Conservation (phyloP, 2,113 vertebrate species). For the Lepus europaeus region DNA sequence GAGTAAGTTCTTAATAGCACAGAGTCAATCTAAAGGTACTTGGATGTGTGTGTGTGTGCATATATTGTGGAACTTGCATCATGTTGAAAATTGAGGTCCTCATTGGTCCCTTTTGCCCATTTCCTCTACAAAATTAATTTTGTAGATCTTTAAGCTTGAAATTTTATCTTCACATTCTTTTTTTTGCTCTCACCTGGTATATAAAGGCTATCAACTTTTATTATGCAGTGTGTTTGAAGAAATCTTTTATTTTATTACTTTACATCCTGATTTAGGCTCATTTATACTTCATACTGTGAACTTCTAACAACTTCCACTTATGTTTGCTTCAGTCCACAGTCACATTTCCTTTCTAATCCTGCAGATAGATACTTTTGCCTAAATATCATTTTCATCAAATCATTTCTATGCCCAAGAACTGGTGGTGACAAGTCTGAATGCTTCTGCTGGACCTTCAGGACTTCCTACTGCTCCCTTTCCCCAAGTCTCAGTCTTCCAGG, state of each 20-base stretch:
- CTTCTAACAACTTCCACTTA: neutral
- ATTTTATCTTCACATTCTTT: neutral
- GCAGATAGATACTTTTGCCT: neutral
- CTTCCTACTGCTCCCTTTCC: neutral
- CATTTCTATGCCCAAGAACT: neutral
- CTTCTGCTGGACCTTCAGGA: neutral
- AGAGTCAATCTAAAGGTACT: neutral
- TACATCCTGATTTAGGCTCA: neutral
- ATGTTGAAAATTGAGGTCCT: neutral
- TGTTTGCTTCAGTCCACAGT: neutral
- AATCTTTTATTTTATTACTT: conserved; percentile 11
- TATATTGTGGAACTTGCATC: neutral
- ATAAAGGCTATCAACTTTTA: neutral
- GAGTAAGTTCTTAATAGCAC: neutral
- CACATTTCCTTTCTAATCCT: neutral
- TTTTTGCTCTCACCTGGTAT: neutral
- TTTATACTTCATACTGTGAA: neutral
- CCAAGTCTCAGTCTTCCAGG: neutral
- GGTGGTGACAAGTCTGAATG: neutral
- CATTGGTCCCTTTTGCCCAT: neutral
- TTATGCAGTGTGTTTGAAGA: neutral
- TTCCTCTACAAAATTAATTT: neutral
- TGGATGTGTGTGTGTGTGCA: neutral
- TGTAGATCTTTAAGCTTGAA: neutral
- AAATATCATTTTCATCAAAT: neutral